Evolutionary conservation across 2,888 invertebrate species (phyloP).

Genomic region (Leptinotarsa haldemani): DNA sequence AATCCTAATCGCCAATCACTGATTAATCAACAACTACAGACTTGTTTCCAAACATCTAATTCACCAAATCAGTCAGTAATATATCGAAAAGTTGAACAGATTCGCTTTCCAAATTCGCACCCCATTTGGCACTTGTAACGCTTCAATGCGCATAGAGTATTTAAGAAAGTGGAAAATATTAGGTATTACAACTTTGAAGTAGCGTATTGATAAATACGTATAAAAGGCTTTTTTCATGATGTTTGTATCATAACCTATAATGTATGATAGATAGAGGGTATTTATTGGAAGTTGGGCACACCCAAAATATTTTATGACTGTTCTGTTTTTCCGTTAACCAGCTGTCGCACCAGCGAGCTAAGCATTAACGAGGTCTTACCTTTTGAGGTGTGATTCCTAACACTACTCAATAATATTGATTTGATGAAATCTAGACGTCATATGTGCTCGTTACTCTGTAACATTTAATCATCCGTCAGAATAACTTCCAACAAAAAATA

Average conservation of each 20-base stretch:
- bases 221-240: background rate
- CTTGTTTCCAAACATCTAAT: constrained; percentile 7
- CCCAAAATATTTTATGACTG: no score
- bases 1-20: constrained; percentile 7
- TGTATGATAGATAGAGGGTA: background rate
- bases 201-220: background rate
- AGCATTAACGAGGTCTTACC: no score
- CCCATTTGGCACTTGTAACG: constrained; percentile 27
- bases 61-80: constrained; percentile 7
- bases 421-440: no score
- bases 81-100: constrained; percentile 10
- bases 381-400: no score
- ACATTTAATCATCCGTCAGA: no score
- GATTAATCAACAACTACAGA: background rate
- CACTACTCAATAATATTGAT: no score
- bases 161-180: background rate
- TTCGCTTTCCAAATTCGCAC: constrained; percentile 23
- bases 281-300: no score
- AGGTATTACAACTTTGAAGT: background rate
- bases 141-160: background rate
- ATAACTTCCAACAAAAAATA: no score
- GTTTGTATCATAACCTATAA: background rate
- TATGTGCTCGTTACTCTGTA: no score
- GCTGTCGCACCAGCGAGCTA: no score
- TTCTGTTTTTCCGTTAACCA: no score